phyloP scores from a whole-genome alignment of 2,797 vertebrate species.

The Phylloscopus collybita region DNA sequence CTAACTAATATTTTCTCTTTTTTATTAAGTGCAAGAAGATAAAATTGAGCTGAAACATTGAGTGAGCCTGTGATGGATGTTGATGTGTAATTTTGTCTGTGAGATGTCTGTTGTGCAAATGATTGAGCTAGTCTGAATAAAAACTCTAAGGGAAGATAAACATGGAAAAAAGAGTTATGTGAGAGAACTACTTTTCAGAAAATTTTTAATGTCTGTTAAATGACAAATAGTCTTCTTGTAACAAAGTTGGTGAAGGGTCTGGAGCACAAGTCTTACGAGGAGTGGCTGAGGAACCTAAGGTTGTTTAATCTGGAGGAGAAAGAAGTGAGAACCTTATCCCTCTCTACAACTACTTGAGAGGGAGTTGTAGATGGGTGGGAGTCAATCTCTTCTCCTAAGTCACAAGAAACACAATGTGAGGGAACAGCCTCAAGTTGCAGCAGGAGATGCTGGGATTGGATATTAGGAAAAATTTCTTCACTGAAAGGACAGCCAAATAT shows the following conservation, averaged over 20 bases:
- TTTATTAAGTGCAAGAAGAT: not conserved
- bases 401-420: not conserved
- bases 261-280: not conserved
- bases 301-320: not conserved
- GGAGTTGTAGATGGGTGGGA: not conserved
- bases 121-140: not conserved
- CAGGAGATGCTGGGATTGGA: not conserved
- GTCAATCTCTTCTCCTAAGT: too few species aligned
- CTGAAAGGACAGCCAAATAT: not conserved
- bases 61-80: not conserved
- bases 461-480: not conserved
- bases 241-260: not conserved
- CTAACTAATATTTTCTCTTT: not conserved
- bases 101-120: not conserved
- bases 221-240: not conserved
- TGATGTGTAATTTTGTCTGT: not conserved
- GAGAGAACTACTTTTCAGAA: not conserved
- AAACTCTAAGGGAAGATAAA: not conserved
- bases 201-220: not conserved
- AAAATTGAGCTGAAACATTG: not conserved
- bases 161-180: not conserved
- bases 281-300: not conserved
- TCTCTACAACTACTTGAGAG: not conserved
- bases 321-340: not conserved
- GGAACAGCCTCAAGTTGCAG: not conserved